Base-by-base conservation (phyloP, 2,888 invertebrate species). In the Lepeophtheirus nordmannii region DNA sequence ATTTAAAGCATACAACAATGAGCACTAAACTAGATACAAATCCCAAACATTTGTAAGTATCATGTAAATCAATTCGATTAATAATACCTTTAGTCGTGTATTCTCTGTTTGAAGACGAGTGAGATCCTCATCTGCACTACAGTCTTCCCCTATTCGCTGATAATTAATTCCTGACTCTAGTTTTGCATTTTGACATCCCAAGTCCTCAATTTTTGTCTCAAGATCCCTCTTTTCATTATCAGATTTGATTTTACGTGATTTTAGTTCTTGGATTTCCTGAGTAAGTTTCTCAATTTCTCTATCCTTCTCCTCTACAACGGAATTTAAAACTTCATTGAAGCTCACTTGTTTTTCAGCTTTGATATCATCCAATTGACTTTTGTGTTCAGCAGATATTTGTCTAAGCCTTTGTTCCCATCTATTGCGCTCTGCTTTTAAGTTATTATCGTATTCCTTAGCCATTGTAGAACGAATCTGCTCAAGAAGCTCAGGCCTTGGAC, bases 221-320 rank as follows among this genome's bases (percentile, higher is more conserved):
- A 57, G 30, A 22, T 56, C 56, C 9, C 17, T 12, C 56, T 56
- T 56, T 53, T 63, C 38, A n/a, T 39, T 20, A 10, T 20, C n/a
- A 10, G 39, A 41, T 17, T 38, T 38, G 40, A 14, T 2, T 11
- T 62, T 17, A n/a, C 12, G 17, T 14, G 39, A 23, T 23, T 62
- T 40, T 9, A 62, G 40, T 10, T 38, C 62, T 17, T 38, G 9
- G 37, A 63, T 14, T 63, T 53, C 22, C 56, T 22, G 23, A 11
- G 20, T 12, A 20, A 63, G 22, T 1, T 23, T 38, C n/a, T 63
- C 14, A n/a, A 87, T 75, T 72, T 85, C 82, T 12, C 81, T 78
- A 70, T 87, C 86, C 74, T 86, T 87, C 70, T 86, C 87, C 7
- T 81, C 80, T 9, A 83, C 75, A 62, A 86, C 80, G 39, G 82